phyloP scores from a whole-genome alignment of 2,888 invertebrate species.

The Trachelus troglodyta region DNA sequence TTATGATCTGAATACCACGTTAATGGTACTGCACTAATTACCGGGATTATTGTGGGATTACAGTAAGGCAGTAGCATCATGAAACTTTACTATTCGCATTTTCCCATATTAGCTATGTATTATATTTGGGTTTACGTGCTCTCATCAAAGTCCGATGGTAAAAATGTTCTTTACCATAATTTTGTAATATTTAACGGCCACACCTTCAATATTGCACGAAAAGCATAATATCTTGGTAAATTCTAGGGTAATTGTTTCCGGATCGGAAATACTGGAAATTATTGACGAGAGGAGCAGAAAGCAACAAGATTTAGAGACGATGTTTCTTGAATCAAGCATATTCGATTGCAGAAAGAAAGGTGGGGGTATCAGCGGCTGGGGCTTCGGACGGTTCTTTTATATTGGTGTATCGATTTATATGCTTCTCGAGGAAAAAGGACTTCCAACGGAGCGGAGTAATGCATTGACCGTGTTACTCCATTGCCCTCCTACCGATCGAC shows the following conservation, averaged over 20 bases:
- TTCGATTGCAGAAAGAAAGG: neutral
- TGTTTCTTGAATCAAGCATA: neutral
- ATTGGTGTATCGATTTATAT: slow-evolving; percentile 8
- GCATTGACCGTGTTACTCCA: slow-evolving; percentile 49
- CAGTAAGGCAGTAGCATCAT: neutral
- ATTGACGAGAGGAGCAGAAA: neutral
- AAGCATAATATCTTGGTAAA: neutral
- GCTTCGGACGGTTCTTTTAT: slow-evolving; percentile 1
- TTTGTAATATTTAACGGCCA: neutral
- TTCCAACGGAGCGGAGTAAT: slow-evolving; percentile 46
- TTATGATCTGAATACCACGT: neutral
- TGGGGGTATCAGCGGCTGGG: neutral
- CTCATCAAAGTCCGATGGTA: neutral
- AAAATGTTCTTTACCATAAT: neutral
- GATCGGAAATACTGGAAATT: neutral
- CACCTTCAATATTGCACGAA: neutral
- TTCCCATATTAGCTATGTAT: neutral
- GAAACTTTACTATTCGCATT: neutral
- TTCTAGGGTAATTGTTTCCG: neutral
- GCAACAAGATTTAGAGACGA: neutral
- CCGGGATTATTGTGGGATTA: neutral
- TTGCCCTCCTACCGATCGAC: slow-evolving; percentile 46
- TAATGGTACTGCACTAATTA: neutral
- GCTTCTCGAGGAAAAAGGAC: slow-evolving; percentile 6
- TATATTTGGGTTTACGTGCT: neutral